Evolutionary conservation across 2,797 vertebrate genomes (phyloP).

Genomic region (Macroramphosus scolopax): DNA sequence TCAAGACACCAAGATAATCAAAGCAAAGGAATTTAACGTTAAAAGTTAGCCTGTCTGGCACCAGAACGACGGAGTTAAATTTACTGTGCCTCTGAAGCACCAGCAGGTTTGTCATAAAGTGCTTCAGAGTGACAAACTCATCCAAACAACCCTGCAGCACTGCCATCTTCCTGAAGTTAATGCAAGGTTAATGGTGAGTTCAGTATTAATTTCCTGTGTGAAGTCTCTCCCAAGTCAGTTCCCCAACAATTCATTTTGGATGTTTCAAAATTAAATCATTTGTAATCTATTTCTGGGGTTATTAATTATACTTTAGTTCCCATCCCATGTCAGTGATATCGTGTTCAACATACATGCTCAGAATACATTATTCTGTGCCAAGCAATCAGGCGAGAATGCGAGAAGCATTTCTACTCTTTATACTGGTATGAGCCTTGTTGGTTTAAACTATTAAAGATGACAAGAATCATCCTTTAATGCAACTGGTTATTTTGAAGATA

Average conservation of each 20-base stretch:
- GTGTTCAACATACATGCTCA: neutral
- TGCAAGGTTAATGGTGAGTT: constrained; percentile 61
- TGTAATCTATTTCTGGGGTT: constrained; percentile 27
- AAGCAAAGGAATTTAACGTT: constrained; percentile 5
- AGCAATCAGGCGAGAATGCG: constrained; percentile 1
- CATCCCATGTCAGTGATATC: constrained; percentile 4
- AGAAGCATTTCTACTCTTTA: too few relatives aligned
- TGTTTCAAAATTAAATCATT: constrained; percentile 36
- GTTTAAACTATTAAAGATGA: too few relatives aligned
- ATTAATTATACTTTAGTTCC: constrained; percentile 24
- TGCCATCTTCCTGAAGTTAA: constrained; percentile 53
- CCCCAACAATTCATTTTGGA: constrained; percentile 48
- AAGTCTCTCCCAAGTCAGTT: constrained; percentile 41
- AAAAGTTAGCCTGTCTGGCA: neutral
- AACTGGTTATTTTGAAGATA: too few relatives aligned
- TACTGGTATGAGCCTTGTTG: neutral
- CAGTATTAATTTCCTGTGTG: constrained; percentile 63
- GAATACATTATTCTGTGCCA: neutral
- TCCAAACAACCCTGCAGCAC: constrained; percentile 37
- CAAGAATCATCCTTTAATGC: too few relatives aligned
- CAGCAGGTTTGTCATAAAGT: constrained; percentile 23
- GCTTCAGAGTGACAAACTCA: constrained; percentile 30
- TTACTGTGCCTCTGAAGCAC: constrained; percentile 12
- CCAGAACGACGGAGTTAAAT: constrained; percentile 4
- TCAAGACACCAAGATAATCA: constrained; percentile 12